A percentile compares a stretch with the other conserved stretches of the same genome.
Evolutionary conservation across 1,140 invertebrate genomes (phyloP).

Genomic region (Aphidius ervi): DNA sequence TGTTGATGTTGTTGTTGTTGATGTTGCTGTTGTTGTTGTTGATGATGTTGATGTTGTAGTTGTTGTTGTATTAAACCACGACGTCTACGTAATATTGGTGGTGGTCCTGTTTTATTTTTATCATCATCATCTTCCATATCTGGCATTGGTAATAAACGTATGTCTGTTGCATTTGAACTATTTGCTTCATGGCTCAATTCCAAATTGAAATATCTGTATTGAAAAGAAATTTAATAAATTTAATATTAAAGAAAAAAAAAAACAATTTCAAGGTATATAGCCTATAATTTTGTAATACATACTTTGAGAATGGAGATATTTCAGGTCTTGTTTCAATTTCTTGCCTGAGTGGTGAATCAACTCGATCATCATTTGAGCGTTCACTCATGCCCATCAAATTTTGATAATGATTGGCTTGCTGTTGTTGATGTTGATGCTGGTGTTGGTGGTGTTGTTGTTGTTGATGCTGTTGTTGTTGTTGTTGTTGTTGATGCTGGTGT

Average conservation of each 20-base stretch:
- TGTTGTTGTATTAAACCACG: conserved; percentile 29
- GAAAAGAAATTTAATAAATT: neutral
- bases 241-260: neutral
- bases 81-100: conserved; percentile 46
- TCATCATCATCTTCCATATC: conserved; percentile 46
- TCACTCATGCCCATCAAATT: conserved; percentile 33
- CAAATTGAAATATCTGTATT: conserved; percentile 48
- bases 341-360: conserved; percentile 34
- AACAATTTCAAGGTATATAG: neutral
- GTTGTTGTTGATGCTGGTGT: conserved; percentile 26
- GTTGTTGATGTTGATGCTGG: neutral
- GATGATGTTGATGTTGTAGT: conserved; percentile 42
- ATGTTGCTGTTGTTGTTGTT: conserved; percentile 21
- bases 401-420: conserved; percentile 26
- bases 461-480: conserved; percentile 13
- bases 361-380: conserved; percentile 27
- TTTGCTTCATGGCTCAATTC: conserved; percentile 43
- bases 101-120: conserved; percentile 40
- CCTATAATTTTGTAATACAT: conserved; percentile 9
- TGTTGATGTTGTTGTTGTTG: conserved; percentile 25
- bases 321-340: conserved; percentile 34
- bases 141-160: conserved; percentile 53
- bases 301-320: conserved; percentile 45
- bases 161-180: conserved; percentile 43
- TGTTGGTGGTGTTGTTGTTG: neutral